These are phyloP conservation scores for Trichogramma dendrolimi DNA, from an alignment of 2,888 invertebrate species.

Conservation along the genomic window DNA sequence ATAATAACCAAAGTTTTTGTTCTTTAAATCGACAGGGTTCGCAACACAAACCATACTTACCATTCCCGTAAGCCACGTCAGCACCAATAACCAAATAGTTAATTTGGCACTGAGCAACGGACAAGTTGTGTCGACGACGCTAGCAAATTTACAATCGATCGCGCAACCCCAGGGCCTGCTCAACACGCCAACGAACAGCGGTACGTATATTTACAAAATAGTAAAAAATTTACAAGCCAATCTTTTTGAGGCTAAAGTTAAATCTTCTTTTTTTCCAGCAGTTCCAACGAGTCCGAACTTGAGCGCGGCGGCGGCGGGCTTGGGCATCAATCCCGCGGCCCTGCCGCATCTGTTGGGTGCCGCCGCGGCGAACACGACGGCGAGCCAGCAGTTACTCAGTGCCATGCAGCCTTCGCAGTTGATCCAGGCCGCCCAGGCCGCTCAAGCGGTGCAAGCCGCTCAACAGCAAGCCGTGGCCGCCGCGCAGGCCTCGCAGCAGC, in stretches of 20 bases:
- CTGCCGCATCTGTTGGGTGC: slow-evolving; percentile 71
- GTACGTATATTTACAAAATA: slow-evolving; percentile 33
- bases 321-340: slow-evolving; percentile 63
- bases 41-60: slow-evolving; percentile 94
- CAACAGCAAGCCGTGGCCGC: slow-evolving; percentile 41
- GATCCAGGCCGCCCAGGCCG: slow-evolving; percentile 49
- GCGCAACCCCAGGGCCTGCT: slow-evolving; percentile 68
- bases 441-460: slow-evolving; percentile 41
- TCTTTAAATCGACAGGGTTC: slow-evolving; percentile 62
- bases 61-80: slow-evolving; percentile 85
- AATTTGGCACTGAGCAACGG: slow-evolving; percentile 80
- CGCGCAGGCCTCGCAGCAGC: slow-evolving; percentile 31
- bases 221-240: too few relatives aligned
- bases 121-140: slow-evolving; percentile 78
- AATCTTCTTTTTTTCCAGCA: slow-evolving; percentile 25
- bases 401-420: slow-evolving; percentile 69
- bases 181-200: slow-evolving; percentile 54
- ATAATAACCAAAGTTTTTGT: too few relatives aligned
- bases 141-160: slow-evolving; percentile 75
- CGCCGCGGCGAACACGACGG: slow-evolving; percentile 62
- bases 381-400: slow-evolving; percentile 71
- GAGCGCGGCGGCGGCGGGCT: slow-evolving; percentile 56
- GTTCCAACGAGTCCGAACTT: slow-evolving; percentile 63
- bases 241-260: too few relatives aligned
- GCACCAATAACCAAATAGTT: slow-evolving; percentile 68